Percentiles rank a stretch among this genome's conserved stretches.
phyloP scores from a whole-genome alignment of 2,888 invertebrate species.

The Phytoseiulus persimilis region DNA sequence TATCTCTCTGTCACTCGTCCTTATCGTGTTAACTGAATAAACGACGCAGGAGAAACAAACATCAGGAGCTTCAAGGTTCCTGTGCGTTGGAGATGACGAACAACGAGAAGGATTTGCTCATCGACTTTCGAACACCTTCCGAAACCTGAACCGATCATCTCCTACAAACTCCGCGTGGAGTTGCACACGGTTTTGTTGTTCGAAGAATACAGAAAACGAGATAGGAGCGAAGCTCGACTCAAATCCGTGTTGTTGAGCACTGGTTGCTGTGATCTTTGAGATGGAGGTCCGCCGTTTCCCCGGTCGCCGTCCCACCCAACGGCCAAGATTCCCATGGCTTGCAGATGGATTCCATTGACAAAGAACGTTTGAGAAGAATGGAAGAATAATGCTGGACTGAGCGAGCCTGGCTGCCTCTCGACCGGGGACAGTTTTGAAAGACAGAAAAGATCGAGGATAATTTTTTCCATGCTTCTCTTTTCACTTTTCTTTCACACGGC shows the following conservation, averaged over 20 bases:
- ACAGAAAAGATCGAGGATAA: conserved; percentile 5
- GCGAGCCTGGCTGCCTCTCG: neutral
- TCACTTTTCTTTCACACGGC: neutral
- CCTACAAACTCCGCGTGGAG: too few relatives aligned
- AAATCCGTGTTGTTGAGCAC: too few relatives aligned
- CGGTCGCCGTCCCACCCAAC: neutral
- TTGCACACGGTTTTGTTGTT: too few relatives aligned
- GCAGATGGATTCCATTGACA: neutral
- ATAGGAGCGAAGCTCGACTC: too few relatives aligned
- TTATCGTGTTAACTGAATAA: neutral
- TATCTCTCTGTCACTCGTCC: neutral
- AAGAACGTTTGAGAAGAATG: neutral
- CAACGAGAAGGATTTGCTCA: too few relatives aligned
- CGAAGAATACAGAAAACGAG: too few relatives aligned
- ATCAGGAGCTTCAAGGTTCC: neutral
- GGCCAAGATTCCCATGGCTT: neutral
- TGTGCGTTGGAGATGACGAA: too few relatives aligned
- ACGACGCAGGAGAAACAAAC: neutral
- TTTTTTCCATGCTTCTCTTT: neutral
- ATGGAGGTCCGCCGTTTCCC: neutral
- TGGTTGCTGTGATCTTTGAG: neutral
- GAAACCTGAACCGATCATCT: too few relatives aligned
- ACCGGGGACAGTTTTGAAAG: neutral
- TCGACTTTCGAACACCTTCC: too few relatives aligned
- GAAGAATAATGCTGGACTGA: neutral